Base-by-base conservation (phyloP, 2,113 vertebrate species). In the Rhinogobius similis region DNA sequence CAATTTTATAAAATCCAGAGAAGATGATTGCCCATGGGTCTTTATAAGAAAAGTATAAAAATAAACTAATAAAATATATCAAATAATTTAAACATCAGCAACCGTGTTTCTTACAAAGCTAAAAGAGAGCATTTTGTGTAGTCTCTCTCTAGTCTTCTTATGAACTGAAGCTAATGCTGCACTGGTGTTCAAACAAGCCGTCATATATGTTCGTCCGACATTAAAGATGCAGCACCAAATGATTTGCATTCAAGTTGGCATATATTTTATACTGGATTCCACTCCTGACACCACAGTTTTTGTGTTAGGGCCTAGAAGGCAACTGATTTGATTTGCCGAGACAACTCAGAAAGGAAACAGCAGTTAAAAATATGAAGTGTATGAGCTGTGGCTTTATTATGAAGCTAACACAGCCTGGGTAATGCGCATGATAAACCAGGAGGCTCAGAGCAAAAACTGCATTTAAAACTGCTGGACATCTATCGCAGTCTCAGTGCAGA, bases 401-500 rank as follows among this genome's bases (percentile, higher is more conserved):
- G 18, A 1, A 18, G 46, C 43, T 36, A 56, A 62, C 21, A 29
- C 41, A 63, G 38, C 62, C 18, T 12, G 41, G 53, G 46, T 43
- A 23, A 50, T 53, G 44, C 62, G 56, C 48, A 53, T 53, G 50
- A 53, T 53, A 53, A 23, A 24, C 9, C 50, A 24, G 20, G 46
- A 50, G 20, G 20, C 46, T 10, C 46, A 21, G 46, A 20, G 44
- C 44, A 48, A 16, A 16, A 48, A 48, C 44, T 48, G n/a, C 44
- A 64, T 56, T n/a, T n/a, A 62, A 62, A 23, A 21, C 61, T 26
- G 36, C 18, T 50, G 46, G 46, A 62, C 72, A 53, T 75, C 53
- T 50, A 75, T 74, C 70, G 38, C 43, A 62, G 50, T 73, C 64
- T 72, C 72, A 77, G 50, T 23, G 32, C 52, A 14, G 41, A 71